Base-by-base conservation (phyloP, 2,113 vertebrate genomes). In the Fulmarus glacialis region DNA sequence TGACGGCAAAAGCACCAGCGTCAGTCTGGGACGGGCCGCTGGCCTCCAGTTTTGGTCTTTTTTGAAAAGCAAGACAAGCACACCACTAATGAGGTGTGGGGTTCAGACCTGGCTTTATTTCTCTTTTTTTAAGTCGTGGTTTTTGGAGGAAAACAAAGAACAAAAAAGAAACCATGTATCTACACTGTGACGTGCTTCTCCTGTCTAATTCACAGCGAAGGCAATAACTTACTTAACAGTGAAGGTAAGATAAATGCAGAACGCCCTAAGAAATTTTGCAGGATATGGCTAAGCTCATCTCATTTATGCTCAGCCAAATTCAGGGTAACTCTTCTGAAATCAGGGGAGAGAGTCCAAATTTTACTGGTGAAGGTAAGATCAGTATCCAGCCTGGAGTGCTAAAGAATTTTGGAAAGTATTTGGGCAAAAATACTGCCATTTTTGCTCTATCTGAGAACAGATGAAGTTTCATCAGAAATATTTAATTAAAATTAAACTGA, bases 111-210 rank as follows among this genome's bases (percentile, higher is more conserved):
- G 42, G 56, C 36, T 90, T 60, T 56, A 24, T 62, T 79, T 21
- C 19, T 23, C 16, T 43, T 40, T 55, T 11, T 71, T 42, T 22
- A 47, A 82, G 12, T 15, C 0, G 0, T 8, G 26, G 7, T 1
- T 14, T 95, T 86, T 12, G 34, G 32, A 86, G 10, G 23, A 59
- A 79, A 50, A 87, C 8, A 56, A 34, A 47, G 5, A 9, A 43
- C n/a, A 36, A 77, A 77, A 26, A 40, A 42, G 3, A 59, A 81
- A 45, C 4, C 4, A 2, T 1, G 4, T 48, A 26, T n/a, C 86
- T 68, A 40, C 32, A 19, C 8, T 20, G 23, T 74, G 60, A 40
- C 1, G 4, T 67, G 62, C 22, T 78, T 83, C 82, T 86, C 38
- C 62, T 3, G 3, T 24, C 63, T 70, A 70, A 59, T 48, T 92